Evolutionary conservation across 1,140 invertebrate genomes (phyloP), one percentile per base, ranked within the genome.

Genomic region (Drosophila auraria): DNA sequence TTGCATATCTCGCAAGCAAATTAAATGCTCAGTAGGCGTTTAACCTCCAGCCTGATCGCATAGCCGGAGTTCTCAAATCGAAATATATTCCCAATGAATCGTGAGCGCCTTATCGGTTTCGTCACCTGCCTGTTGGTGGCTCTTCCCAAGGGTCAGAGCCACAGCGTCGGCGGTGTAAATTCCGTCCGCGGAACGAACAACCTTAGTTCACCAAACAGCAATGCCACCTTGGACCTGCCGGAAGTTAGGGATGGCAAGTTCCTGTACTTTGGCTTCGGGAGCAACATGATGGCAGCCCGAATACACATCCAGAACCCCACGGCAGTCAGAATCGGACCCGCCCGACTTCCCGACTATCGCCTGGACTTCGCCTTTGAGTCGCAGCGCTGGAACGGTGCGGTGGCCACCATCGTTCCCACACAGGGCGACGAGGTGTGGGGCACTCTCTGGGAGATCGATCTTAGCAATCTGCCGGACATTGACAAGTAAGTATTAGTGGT

Each of bases 241-340:
- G 91, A 92, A 45, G 64, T 87, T 2, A 73, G 69, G 25, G 89
- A 80, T 2, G 27, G 68, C 17, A 80, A 70, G 17, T 92, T 92
- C 58, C 70, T 78, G 23, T 92, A 92, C 57, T 92, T 92, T 62
- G 89, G 89, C 11, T 92, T 80, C 61, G 91, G 91, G 1, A 92
- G 91, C 62, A 92, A 92, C 45, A 84, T 92, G 86, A 44, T 92
- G 54, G 59, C 73, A 2, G 47, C 79, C 27, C 57, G 91, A 1
- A 92, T 92, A 23, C 91, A 91, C 45, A 80, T 83, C 20, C 62
- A 82, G 45, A 83, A 92, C 25, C 82, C 90, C 25, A 78, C 80
- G 2, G 65, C 91, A 6, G 17, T 47, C 9, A 38, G 73, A 14
- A 42, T 90, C 11, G 72, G 84, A 0, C 62, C 79, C 5, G 82